Base-by-base conservation (phyloP, 2,113 vertebrate species). In the Suricata suricatta region DNA sequence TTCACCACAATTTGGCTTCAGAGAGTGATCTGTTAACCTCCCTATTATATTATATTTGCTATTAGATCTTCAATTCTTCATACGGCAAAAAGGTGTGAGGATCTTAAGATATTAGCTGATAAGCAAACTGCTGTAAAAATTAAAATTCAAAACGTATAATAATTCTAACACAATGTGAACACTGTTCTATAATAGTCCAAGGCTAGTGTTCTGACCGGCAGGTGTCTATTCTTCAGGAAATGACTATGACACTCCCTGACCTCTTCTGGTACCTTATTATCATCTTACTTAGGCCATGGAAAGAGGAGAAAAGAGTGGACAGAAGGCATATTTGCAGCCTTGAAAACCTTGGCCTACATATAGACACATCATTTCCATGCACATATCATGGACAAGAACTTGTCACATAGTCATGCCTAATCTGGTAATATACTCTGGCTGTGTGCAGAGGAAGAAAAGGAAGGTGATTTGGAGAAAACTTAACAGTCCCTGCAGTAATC, bases 311-410 rank as follows among this genome's bases (percentile, higher is more conserved):
- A 35, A 63, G 0, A 69, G 3, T 52, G 4, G 25, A 52, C 89
- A 84, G 7, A 0, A 52, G 16, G 11, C 23, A 63, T 52, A n/a
- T 63, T 2, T 89, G 2, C 19, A 35, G 52, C 19, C 3, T 41
- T n/a, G 72, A 86, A 81, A 57, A 3, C 3, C 25, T 71, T 89
- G 57, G 16, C 15, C 17, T 21, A 82, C 23, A 47, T 63, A 38
- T 6, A 2, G 23, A 3, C 9, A 38, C 0, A 33, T 14, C 2
- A 29, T 66, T 94, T 86, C 16, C 33, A 60, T 1, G 0, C 2
- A 47, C 15, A 21, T 2, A 12, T 4, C 5, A 57, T 11, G 52
- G 16, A 66, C 19, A 79, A n/a, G 7, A 50, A 57, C 5, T 57
- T 81, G 2, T 74, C n/a, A 82, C 50, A 29, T 2, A n/a, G 25